Evolutionary conservation across 2,888 invertebrate species (phyloP).

Genomic region (Gordius sp.): DNA sequence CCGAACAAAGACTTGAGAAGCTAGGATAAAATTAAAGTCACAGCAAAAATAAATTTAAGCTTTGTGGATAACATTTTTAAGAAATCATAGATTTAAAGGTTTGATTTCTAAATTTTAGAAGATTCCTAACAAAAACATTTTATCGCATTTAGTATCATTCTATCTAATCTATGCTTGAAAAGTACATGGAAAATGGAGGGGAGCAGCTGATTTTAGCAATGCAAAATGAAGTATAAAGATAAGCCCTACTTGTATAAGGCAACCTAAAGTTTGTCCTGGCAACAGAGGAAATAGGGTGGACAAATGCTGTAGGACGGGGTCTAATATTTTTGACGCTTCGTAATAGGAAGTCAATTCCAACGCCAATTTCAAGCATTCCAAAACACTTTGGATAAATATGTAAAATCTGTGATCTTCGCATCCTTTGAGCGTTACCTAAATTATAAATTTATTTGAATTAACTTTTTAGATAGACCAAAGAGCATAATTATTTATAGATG

Average conservation of each 20-base stretch:
- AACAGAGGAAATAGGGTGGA: not conserved
- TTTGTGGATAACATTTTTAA: no score
- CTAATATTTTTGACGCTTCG: not conserved
- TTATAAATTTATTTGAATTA: no score
- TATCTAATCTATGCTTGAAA: no score
- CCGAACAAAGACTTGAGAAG: not conserved
- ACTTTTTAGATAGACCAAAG: no score
- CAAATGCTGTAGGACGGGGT: not conserved
- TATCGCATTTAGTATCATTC: no score
- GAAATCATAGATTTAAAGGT: no score
- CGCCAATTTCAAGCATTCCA: constrained; percentile 31
- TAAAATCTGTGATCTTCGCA: not conserved
- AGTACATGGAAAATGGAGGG: no score
- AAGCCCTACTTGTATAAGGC: not conserved
- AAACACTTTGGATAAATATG: not conserved
- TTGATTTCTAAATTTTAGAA: no score
- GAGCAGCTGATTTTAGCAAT: no score
- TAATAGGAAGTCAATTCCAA: constrained; percentile 40
- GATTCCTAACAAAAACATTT: no score
- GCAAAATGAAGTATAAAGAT: not conserved
- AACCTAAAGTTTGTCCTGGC: not conserved
- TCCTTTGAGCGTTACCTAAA: not conserved
- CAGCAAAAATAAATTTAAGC: not conserved
- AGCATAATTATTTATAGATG: no score
- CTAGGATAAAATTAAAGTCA: not conserved